Conservation (phyloP, 1,140 invertebrate genomes). For the Panulirus ornatus region DNA sequence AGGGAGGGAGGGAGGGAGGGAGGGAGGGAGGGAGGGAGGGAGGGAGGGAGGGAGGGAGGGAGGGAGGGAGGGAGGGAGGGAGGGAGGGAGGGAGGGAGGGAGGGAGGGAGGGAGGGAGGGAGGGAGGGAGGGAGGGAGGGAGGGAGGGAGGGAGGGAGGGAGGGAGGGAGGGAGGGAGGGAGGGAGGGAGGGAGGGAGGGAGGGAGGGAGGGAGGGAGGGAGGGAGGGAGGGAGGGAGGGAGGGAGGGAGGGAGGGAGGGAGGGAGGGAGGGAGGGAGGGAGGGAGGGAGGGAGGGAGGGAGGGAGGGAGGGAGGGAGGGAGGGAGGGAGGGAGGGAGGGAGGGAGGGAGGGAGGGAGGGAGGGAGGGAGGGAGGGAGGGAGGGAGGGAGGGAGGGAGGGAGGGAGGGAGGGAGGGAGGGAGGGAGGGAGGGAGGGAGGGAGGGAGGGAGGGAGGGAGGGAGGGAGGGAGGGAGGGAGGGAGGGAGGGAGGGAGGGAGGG, state of each 20-base stretch:
- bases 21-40: background rate
- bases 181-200: background rate
- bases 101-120: background rate
- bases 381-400: background rate
- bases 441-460: background rate
- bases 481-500: background rate
- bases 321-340: background rate
- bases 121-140: background rate
- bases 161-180: background rate
- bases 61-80: background rate
- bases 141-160: background rate
- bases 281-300: background rate
- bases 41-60: background rate
- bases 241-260: background rate
- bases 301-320: background rate
- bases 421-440: background rate
- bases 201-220: background rate
- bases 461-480: background rate
- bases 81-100: background rate
- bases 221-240: background rate
- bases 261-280: background rate
- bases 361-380: background rate
- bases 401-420: background rate
- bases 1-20: background rate
- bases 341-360: background rate